These are phyloP conservation scores for Lumbricus terrestris DNA, from an alignment of 2,888 invertebrate genomes.

Conservation along the genomic window DNA sequence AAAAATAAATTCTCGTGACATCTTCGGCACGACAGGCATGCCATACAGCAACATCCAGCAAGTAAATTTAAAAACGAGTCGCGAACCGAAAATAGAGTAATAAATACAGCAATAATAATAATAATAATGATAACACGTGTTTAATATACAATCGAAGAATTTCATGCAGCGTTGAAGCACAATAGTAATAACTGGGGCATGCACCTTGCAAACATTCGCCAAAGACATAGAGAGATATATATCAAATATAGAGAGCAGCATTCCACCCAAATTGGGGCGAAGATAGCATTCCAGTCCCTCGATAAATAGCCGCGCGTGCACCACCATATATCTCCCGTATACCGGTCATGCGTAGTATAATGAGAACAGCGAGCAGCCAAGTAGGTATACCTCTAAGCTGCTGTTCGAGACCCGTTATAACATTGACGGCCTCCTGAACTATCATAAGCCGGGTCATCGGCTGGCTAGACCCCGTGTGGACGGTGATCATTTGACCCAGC, in stretches of 20 bases:
- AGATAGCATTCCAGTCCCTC: not conserved
- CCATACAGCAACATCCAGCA: not conserved
- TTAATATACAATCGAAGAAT: not conserved
- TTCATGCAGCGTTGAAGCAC: not conserved
- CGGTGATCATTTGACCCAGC: slow-evolving; percentile 95
- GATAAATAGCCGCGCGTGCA: not conserved
- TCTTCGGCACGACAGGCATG: not conserved
- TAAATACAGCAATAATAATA: not conserved
- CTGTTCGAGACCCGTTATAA: slow-evolving; percentile 94
- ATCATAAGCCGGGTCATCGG: slow-evolving; percentile 97
- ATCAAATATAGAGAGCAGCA: too few species aligned
- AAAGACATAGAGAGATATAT: not conserved
- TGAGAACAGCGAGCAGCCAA: not conserved
- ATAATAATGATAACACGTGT: not conserved
- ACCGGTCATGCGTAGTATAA: not conserved
- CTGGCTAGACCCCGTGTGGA: slow-evolving; percentile 92
- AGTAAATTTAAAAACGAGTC: not conserved
- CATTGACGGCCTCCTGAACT: slow-evolving; percentile 96
- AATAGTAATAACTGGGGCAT: slow-evolving; percentile 14
- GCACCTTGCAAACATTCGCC: not conserved
- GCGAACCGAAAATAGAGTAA: not conserved
- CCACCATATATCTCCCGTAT: too few species aligned
- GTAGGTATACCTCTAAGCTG: slow-evolving; percentile 85
- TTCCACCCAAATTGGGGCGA: not conserved
- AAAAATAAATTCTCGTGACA: not conserved